Base-by-base conservation (phyloP, 1,140 invertebrate species). In the Camponotus pennsylvanicus region DNA sequence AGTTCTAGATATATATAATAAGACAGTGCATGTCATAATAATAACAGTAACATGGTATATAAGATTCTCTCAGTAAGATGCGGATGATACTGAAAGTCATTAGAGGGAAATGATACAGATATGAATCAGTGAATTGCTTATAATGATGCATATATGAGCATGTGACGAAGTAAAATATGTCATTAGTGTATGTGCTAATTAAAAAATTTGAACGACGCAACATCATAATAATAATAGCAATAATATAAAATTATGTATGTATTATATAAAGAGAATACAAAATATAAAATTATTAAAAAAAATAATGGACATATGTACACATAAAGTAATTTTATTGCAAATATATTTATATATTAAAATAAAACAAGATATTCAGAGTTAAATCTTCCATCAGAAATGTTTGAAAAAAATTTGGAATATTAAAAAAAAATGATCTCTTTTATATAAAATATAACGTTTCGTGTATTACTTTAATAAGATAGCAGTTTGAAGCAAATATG, bases 1-100 rank as follows among this genome's bases (percentile, higher is more conserved):
- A 32, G 37, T 40, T 66, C 27, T 9, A 76, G 55, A 77, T 79
- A 79, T 11, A 37, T 70, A 37, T 45, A 57, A 80, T 80, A 82
- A 45, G 27, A 21, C 8, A 40, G n/a, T 15, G 45, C 27, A 69
- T 40, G 34, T 61, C 7, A 59, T 32, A 57, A 80, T 32, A 55
- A 69, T 70, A 70, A 70, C 11, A 42, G 2, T 42, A 71, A 59
- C 18, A 7, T n/a, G 27, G 0, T 18, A 52, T 7, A 52, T 7
- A 27, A 5, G 34, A 57, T 69, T 55, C 7, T 55, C 7, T 55
- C 9, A 21, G 13, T 34, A 77, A 45, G 34, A 21, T 37, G 15
- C 27, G 49, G 9, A 15, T 66, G 21, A 70, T 57, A 59, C 42
- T 55, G 42, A 40, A 69, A 70, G 7, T 18, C 8, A 27, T 57